Evolutionary conservation across 2,888 invertebrate genomes (phyloP), one percentile per base, ranked within the genome.

Genomic region (Ischnus inquisitorius): DNA sequence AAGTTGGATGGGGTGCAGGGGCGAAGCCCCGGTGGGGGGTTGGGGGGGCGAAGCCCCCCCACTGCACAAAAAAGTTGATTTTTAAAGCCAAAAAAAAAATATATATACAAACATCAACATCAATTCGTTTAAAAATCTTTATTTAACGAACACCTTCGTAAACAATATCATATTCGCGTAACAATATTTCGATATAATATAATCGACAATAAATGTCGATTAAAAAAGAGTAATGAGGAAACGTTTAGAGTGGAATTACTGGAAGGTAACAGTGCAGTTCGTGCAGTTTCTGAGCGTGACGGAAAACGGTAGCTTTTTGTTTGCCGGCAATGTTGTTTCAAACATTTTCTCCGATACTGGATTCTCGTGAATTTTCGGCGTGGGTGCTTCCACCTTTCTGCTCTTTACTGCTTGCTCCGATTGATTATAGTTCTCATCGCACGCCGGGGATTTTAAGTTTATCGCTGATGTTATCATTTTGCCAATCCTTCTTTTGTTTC

Each of bases 401-500:
- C 22, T 54, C 19, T 74, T 74, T 14, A 34, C 14, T 60, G 57
- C 10, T 60, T 60, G 39, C 28, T 19, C 60, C 46, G 25, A 60
- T 74, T 41, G 74, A 25, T 46, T 34, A 34, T 22, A 54, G 43
- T 74, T 62, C 12, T 74, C 57, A n/a, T 74, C n/a, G 22, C 22
- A 57, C 5, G 60, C 43, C 3, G 8, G n/a, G 14, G 57, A 57
- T 74, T 57, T 41, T 6, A 62, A 74, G n/a, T 60, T 8, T 16
- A 74, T 74, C 28, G 74, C 60, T 43, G 62, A 74, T 1, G 43
- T 57, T 4, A 76, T 76, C 76, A 76, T 28, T 19, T 76, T 14
- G 10, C 28, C 76, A 46, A 76, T 64, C 43, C 16, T 46, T 76
- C 28, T 12, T 16, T 76, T 65, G 8, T 76, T 64, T 12, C 76